These are phyloP conservation scores for Micromesistius poutassou DNA, from an alignment of 2,797 vertebrate species.

Conservation along the genomic window DNA sequence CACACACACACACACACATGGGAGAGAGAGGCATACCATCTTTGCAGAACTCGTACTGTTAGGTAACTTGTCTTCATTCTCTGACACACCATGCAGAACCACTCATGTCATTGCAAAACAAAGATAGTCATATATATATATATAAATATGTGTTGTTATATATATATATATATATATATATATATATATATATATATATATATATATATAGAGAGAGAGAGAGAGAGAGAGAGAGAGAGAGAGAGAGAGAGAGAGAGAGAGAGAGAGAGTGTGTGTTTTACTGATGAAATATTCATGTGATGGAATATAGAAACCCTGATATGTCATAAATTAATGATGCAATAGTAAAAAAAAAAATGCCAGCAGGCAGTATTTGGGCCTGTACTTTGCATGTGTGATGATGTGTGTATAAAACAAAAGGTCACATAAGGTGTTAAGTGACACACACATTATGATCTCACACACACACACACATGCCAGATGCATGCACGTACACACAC, in stretches of 20 bases:
- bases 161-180: too few relatives aligned
- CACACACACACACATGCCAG: neutral
- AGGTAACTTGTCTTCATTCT: too few relatives aligned
- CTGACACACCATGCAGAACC: too few relatives aligned
- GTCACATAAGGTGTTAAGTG: neutral
- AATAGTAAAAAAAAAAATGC: slow-evolving; percentile 1
- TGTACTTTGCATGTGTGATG: slow-evolving; percentile 7
- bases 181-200: too few relatives aligned
- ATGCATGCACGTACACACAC: neutral
- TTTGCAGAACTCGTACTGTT: neutral
- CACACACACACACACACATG: neutral
- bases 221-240: too few relatives aligned
- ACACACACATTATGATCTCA: neutral
- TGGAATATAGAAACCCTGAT: slow-evolving; percentile 13
- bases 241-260: too few relatives aligned
- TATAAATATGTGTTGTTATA: too few relatives aligned
- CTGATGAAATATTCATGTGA: slow-evolving; percentile 7
- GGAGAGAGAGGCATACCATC: neutral
- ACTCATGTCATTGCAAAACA: too few relatives aligned
- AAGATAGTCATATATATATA: too few relatives aligned
- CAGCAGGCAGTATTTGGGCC: neutral
- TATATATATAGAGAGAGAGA: neutral
- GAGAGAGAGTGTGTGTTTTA: neutral
- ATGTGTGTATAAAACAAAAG: neutral
- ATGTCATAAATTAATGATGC: slow-evolving; percentile 12